Conservation (phyloP, 2,113 vertebrate genomes). For the Raja brachyura region DNA sequence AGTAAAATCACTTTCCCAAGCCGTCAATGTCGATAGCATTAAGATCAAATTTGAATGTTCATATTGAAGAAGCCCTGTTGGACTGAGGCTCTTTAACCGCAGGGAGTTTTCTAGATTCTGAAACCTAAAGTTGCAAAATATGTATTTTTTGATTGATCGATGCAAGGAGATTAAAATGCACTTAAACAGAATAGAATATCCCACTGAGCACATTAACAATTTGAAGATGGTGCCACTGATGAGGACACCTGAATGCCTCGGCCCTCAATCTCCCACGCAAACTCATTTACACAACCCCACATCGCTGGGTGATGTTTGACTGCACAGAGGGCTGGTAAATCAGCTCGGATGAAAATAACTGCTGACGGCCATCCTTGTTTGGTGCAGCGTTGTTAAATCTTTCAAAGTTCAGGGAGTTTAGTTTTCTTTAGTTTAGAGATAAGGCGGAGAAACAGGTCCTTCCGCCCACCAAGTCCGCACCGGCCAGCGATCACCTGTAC, state of each 20-base stretch:
- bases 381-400: background rate
- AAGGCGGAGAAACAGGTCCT: too few species aligned
- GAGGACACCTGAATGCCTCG: background rate
- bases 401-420: too few species aligned
- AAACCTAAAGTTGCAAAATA: background rate
- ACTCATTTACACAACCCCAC: background rate
- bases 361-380: background rate
- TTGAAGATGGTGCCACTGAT: background rate
- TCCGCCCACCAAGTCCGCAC: too few species aligned
- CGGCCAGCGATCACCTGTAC: too few species aligned
- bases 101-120: background rate
- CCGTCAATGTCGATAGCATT: background rate
- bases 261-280: constrained; percentile 1
- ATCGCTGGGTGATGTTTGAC: background rate
- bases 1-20: background rate
- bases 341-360: background rate
- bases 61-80: background rate
- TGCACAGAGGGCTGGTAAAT: background rate
- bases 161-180: background rate
- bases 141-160: background rate
- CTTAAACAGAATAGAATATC: background rate
- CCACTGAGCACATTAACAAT: constrained; percentile 27
- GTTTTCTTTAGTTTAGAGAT: too few species aligned
- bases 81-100: too few species aligned
- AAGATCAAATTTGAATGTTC: background rate